These are phyloP conservation scores for Neomorphus geoffroyi DNA, from an alignment of 2,797 vertebrate species.

Conservation along the genomic window DNA sequence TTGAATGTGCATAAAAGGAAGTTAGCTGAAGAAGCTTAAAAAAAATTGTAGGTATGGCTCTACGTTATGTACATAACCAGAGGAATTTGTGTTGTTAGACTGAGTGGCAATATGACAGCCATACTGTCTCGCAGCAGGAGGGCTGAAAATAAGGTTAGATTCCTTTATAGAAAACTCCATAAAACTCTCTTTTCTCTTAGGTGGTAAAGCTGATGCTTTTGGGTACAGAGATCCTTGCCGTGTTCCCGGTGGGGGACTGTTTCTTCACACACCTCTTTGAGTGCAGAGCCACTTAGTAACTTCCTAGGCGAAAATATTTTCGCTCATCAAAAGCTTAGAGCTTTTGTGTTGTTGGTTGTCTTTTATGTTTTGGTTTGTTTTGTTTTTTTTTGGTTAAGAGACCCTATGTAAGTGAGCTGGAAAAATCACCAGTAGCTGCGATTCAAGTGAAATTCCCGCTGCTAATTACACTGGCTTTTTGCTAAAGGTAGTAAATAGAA, in stretches of 20 bases:
- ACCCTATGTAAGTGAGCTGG: conserved; percentile 12
- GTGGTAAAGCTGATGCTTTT: conserved; percentile 3
- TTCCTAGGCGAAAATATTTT: neutral
- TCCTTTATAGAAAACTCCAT: neutral
- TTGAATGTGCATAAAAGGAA: neutral
- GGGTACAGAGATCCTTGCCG: neutral
- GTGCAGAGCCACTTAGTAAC: neutral
- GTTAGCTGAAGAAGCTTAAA: neutral
- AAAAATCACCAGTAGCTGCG: conserved; percentile 24
- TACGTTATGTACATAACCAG: neutral
- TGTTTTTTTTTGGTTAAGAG: neutral
- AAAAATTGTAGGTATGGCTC: neutral
- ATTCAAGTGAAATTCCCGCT: conserved; percentile 53
- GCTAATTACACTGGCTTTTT: conserved; percentile 74
- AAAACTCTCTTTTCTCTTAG: neutral
- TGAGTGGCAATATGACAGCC: neutral
- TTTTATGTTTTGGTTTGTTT: too few relatives aligned
- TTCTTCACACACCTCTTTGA: neutral
- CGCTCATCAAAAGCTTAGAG: neutral
- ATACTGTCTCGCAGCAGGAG: neutral
- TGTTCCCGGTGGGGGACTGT: neutral
- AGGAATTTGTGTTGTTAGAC: neutral
- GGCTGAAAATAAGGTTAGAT: conserved; percentile 2
- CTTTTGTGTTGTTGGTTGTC: neutral
- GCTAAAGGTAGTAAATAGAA: conserved; percentile 76